These are phyloP conservation scores for Melanerpes formicivorus DNA, from an alignment of 2,113 vertebrate genomes.

Conservation along the genomic window DNA sequence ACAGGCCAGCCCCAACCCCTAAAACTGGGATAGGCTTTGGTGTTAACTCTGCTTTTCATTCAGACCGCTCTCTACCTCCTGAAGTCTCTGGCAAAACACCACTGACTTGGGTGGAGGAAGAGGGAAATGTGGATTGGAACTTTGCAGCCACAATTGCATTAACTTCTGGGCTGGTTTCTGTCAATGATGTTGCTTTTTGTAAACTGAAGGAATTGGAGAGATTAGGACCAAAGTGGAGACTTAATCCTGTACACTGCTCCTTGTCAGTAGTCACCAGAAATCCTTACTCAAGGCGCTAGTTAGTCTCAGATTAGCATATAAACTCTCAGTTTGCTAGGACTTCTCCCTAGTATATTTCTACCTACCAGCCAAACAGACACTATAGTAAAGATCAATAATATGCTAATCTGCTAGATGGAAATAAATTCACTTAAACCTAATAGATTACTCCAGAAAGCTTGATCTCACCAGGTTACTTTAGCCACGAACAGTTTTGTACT, in stretches of 20 bases:
- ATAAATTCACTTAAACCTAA: neutral
- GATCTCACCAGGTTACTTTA: neutral
- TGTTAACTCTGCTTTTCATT: neutral
- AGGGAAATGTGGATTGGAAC: neutral
- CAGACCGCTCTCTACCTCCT: neutral
- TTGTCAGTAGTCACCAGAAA: neutral
- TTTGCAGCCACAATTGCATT: neutral
- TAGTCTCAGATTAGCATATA: neutral
- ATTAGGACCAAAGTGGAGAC: neutral
- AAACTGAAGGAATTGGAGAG: neutral
- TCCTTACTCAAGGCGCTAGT: neutral
- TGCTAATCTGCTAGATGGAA: neutral
- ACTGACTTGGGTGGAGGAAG: neutral
- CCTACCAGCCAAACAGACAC: neutral
- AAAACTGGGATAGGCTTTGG: neutral
- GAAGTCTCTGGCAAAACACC: neutral
- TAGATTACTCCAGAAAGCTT: neutral
- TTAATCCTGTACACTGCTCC: neutral
- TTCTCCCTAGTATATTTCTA: neutral
- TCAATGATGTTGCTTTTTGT: neutral
- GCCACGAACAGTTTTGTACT: neutral
- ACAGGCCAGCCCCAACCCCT: rapidly evolving
- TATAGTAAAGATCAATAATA: neutral
- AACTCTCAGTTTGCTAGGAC: neutral
- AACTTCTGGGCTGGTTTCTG: neutral